Conservation (phyloP, 1,140 invertebrate genomes). For the Aethina tumida region DNA sequence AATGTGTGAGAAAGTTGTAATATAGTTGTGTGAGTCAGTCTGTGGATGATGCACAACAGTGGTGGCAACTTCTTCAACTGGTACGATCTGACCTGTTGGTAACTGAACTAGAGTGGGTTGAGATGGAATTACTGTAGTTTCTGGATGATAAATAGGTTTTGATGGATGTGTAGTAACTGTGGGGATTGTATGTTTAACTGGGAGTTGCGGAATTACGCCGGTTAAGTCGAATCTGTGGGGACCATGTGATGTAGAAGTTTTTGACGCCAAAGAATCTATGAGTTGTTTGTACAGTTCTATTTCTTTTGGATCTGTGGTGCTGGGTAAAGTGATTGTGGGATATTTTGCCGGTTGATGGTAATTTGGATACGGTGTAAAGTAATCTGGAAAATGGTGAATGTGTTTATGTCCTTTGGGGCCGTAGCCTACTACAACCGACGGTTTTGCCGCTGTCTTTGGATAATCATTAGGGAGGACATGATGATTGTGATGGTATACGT, state of each 20-base stretch:
- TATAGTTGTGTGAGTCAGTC: not conserved
- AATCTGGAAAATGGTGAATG: slow-evolving; percentile 21
- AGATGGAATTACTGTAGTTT: not conserved
- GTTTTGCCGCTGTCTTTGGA: too few species aligned
- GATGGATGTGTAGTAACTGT: slow-evolving; percentile 3
- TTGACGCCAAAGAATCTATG: slow-evolving; percentile 17
- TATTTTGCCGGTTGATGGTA: not conserved
- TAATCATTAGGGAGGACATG: too few species aligned
- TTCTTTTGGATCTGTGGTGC: slow-evolving; percentile 19
- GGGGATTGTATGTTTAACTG: slow-evolving; percentile 9
- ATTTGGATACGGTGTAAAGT: slow-evolving; percentile 9
- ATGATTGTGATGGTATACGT: slow-evolving; percentile 10
- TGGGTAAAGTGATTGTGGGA: slow-evolving; percentile 4
- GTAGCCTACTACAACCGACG: slow-evolving; percentile 17
- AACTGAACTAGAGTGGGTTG: slow-evolving; percentile 15
- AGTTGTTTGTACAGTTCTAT: slow-evolving; percentile 22
- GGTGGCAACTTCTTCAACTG: slow-evolving; percentile 14
- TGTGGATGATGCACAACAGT: not conserved
- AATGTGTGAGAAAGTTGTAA: not conserved
- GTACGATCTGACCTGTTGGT: slow-evolving; percentile 14
- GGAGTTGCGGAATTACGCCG: too few species aligned
- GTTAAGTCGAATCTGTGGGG: slow-evolving; percentile 11
- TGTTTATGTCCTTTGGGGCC: slow-evolving; percentile 23
- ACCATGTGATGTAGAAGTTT: slow-evolving; percentile 17
- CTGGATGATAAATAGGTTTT: slow-evolving; percentile 4